Base-by-base conservation (phyloP, 1,140 invertebrate genomes). In the Chrysopa pallens region DNA sequence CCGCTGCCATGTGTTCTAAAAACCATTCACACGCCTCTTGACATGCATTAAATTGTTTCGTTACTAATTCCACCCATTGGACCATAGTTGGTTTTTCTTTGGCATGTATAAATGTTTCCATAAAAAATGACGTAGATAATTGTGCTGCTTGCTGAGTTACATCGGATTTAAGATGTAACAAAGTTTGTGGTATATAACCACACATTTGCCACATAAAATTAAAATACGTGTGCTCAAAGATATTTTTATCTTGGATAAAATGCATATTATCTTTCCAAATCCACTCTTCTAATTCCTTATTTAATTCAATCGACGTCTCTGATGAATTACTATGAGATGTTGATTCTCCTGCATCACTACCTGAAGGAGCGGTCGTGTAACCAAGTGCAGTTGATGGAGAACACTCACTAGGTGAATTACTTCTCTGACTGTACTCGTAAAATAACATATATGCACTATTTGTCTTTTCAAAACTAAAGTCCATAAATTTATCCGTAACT, bases 371-470 rank as follows among this genome's bases (percentile, higher is more conserved):
- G 13, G 50, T 53, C 0, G 48, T 48, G 14, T 57, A 58, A 42
- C 57, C 59, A 5, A 59, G 54, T 6, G 54, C 54, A 2, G 62
- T 63, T 6, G 60, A 58, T 59, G 62, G 49, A 6, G 15, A 15
- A 41, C 14, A 42, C 41, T n/a, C 17, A 38, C 9, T 42, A n/a
- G 41, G 38, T 35, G 42, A 38, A n/a, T 55, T 54, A 0, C 64
- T 52, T 23, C 17, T 23, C 17, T 69, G 63, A 42, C 69, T 74
- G 47, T 83, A 74, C 60, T 95, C 88, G 59, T 96, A 96, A 58
- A 96, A 95, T 38, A 96, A 59, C 92, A 96, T 96, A 54, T 96
- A 96, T 1, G 92, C 92, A 56, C 86, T 92, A 58, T 96, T 95
- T 1, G 90, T 94, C 66, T 95, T 96, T 59, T 96, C 91, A 60